Evolutionary conservation across 2,113 vertebrate genomes (phyloP).

Genomic region (Rhinoptilus africanus): DNA sequence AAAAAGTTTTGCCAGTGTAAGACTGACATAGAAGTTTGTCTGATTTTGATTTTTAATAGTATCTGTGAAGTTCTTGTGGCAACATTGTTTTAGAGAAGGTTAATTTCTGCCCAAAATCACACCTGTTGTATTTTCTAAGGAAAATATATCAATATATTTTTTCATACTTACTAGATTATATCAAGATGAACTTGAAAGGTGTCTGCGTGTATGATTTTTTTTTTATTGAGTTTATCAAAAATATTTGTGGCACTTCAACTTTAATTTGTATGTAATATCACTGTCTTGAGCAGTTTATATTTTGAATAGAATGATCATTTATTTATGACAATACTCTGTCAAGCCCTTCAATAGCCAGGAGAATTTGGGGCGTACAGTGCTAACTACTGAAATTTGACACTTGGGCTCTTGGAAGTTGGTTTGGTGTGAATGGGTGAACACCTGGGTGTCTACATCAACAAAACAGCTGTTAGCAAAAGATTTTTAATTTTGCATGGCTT

Average conservation of each 20-base stretch:
- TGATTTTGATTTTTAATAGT: background rate
- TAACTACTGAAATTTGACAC: background rate
- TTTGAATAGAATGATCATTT: background rate
- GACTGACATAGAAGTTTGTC: background rate
- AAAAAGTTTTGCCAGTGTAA: background rate
- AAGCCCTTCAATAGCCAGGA: background rate
- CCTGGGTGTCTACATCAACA: background rate
- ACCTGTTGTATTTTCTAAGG: background rate
- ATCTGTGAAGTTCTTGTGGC: background rate
- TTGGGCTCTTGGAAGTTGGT: background rate
- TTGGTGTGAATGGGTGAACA: background rate
- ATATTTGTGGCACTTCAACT: background rate
- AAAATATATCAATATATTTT: background rate
- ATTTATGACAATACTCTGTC: background rate
- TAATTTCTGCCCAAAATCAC: background rate
- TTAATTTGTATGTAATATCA: background rate
- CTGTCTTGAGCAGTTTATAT: background rate
- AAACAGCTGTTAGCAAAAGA: background rate
- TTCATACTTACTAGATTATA: background rate
- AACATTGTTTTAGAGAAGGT: background rate
- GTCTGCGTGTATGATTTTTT: background rate
- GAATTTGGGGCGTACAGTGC: background rate
- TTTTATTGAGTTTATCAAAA: background rate
- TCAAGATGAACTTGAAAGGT: background rate
- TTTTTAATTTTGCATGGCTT: background rate